phyloP scores from a whole-genome alignment of 1,140 invertebrate genomes.

The Phymorhynchus buccinoides region DNA sequence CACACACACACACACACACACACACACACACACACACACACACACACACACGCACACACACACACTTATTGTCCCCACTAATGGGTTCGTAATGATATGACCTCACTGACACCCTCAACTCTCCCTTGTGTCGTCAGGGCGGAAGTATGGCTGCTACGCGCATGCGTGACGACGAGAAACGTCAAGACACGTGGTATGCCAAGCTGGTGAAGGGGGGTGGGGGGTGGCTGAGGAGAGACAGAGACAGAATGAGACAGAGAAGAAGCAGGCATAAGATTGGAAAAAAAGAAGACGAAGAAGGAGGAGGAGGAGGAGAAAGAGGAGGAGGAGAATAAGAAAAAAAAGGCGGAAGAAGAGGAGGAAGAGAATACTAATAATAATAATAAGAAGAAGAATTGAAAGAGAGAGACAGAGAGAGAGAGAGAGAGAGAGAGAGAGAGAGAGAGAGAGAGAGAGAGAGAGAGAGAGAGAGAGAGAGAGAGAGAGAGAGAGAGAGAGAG shows the following conservation, averaged over 20 bases:
- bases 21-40: conserved; percentile 6
- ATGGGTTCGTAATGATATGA: background rate
- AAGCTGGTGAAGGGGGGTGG: background rate
- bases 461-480: background rate
- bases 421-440: background rate
- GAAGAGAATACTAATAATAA: no score
- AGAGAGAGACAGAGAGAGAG: background rate
- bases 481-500: no score
- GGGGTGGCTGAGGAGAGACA: background rate
- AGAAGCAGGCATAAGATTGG: no score
- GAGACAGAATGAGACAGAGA: background rate
- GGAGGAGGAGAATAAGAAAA: no score
- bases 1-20: conserved; percentile 10
- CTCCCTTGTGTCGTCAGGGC: background rate
- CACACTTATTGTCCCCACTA: background rate
- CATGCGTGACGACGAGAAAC: background rate
- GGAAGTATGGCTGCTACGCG: background rate
- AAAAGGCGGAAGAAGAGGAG: background rate
- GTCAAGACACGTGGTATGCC: background rate
- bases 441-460: background rate
- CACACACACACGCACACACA: conserved; percentile 21
- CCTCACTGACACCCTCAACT: background rate
- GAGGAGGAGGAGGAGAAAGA: background rate
- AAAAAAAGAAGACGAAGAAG: background rate
- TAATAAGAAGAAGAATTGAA: background rate